These are phyloP conservation scores for Drosophila planitibia DNA, from an alignment of 2,888 invertebrate species.

Conservation along the genomic window DNA sequence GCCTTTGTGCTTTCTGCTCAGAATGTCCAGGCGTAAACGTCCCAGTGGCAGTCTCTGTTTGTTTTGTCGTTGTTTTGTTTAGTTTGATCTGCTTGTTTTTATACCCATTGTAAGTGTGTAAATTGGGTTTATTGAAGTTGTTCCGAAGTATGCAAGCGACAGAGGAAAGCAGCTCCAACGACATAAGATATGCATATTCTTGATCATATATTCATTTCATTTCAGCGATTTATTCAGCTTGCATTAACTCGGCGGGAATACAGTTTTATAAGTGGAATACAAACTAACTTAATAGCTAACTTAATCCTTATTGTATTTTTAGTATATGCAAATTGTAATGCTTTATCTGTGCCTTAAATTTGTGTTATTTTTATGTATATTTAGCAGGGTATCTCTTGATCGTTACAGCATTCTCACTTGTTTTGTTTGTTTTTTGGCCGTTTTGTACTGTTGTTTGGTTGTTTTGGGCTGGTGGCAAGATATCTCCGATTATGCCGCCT, in stretches of 20 bases:
- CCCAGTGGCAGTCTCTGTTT: slow-evolving; percentile 48
- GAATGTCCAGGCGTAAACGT: slow-evolving; percentile 24
- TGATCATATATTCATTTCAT: neutral
- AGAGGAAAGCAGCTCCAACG: neutral
- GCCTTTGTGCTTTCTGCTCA: slow-evolving; percentile 21
- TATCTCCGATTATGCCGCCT: slow-evolving; percentile 75
- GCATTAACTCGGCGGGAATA: neutral
- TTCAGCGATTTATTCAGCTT: neutral
- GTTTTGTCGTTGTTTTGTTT: slow-evolving; percentile 25
- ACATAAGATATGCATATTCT: neutral
- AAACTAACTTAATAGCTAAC: neutral
- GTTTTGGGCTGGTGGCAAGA: slow-evolving; percentile 55
- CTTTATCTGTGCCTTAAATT: neutral
- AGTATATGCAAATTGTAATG: neutral
- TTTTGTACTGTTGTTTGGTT: slow-evolving; percentile 10
- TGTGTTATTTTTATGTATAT: neutral
- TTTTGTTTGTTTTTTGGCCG: neutral
- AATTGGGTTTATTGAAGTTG: neutral
- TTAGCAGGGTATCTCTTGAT: neutral
- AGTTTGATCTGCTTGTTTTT: slow-evolving; percentile 46
- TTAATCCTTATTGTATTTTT: neutral
- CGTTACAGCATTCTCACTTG: too few relatives aligned
- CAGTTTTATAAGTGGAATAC: neutral
- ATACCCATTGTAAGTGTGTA: neutral
- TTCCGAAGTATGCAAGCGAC: neutral